These are phyloP conservation scores for Stegastes partitus DNA, from an alignment of 2,113 vertebrate genomes.

Conservation along the genomic window DNA sequence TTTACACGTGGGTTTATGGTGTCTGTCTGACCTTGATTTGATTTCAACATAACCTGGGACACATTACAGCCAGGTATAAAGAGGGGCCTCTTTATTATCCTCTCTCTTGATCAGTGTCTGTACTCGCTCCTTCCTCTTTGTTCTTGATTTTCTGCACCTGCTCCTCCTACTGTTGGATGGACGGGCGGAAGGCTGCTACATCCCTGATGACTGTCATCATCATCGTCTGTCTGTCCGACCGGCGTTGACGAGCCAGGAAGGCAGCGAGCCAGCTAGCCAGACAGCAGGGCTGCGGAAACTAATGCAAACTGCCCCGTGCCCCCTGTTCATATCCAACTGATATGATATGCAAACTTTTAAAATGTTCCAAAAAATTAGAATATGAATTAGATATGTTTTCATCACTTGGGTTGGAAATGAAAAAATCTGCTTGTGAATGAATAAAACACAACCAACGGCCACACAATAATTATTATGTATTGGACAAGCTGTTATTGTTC, in stretches of 20 bases:
- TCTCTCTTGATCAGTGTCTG: slow-evolving; percentile 11
- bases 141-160: slow-evolving; percentile 71
- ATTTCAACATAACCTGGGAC: slow-evolving; percentile 32
- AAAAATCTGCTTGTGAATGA: slow-evolving; percentile 43
- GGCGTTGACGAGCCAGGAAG: slow-evolving; percentile 66
- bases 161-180: slow-evolving; percentile 59
- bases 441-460: slow-evolving; percentile 17
- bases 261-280: slow-evolving; percentile 65
- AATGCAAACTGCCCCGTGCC: slow-evolving; percentile 63
- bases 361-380: slow-evolving; percentile 19
- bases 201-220: slow-evolving; percentile 77
- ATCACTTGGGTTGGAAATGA: slow-evolving; percentile 13
- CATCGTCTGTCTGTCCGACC: slow-evolving; percentile 73
- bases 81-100: slow-evolving; percentile 44
- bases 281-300: slow-evolving; percentile 65
- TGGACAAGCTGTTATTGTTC: slow-evolving; percentile 18
- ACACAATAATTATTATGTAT: slow-evolving; percentile 27
- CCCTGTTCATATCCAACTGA: slow-evolving; percentile 54
- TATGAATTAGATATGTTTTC: slow-evolving; percentile 23
- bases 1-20: slow-evolving; percentile 9
- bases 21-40: slow-evolving; percentile 35
- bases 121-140: slow-evolving; percentile 55
- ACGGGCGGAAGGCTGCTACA: slow-evolving; percentile 64
- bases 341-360: slow-evolving; percentile 62
- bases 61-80: slow-evolving; percentile 27